Evolutionary conservation across 1,140 invertebrate species (phyloP), one percentile per base, ranked within the genome.

Genomic region (Reticulitermes speratus): DNA sequence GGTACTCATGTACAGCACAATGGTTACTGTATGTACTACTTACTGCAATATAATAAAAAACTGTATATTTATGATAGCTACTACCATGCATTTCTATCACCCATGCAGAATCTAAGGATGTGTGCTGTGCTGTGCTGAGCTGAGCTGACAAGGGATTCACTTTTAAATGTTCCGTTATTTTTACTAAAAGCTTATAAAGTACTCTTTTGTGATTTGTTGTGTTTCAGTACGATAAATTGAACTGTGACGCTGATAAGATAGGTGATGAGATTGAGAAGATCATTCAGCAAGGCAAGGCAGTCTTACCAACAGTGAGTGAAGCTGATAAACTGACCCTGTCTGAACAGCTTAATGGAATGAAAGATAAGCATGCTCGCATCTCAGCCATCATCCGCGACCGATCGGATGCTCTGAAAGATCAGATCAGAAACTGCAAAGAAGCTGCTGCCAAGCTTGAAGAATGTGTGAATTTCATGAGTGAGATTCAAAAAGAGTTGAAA

Each of bases 401-500:
- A 87, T 94, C 95, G 21, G 93, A 94, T 84, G 92, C 93, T 12
- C 89, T 98, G 30, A 93, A 95, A 38, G 94, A 95, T 88, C 95
- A 94, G 84, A 95, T 97, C 65, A 94, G 95, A 88, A 95, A 96
- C 90, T 95, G 96, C 88, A 95, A 96, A 90, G 94, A 96, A 89
- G 95, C 95, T 25, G 95, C 96, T 44, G 94, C 94, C 45, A 94
- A 95, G 88, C 92, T 98, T 23, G 94, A 96, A 32, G 95, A 97
- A 88, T 96, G 95, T 82, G 93, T 95, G n/a, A 93, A 95, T 88
- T 96, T 97, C 88, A 93, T 98, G 88, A 94, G 95, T 65, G 93
- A 95, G 86, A 95, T 98, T 44, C 96, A 98, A 90, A 94, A 94
- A 85, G 95, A 97, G 89, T 90, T 98, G 1, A 95, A 96, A 88